A percentile compares a stretch with the other conserved stretches of the same genome.
Conservation (phyloP, 2,888 invertebrate genomes). For the Apodemia zela region DNA sequence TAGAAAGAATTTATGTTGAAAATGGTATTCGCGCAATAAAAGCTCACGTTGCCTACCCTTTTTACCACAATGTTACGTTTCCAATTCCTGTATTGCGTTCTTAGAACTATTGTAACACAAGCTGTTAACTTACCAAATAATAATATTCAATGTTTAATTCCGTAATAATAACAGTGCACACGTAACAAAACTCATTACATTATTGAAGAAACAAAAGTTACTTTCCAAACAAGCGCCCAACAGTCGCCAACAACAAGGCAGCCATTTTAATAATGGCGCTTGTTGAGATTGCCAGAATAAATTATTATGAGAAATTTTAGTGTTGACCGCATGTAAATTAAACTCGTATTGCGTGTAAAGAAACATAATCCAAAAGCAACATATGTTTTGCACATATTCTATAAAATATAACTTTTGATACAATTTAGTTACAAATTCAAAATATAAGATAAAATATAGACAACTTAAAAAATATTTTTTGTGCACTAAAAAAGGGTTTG, state of each 20-base stretch:
- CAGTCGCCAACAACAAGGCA: slow-evolving; percentile 77
- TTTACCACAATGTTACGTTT: slow-evolving; percentile 32
- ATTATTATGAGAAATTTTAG: slow-evolving; percentile 17
- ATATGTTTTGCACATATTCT: neutral
- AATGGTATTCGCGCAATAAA: slow-evolving; percentile 1
- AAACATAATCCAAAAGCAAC: neutral
- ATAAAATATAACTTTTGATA: neutral
- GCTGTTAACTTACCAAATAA: slow-evolving; percentile 47
- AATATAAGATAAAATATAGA: neutral
- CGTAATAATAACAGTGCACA: slow-evolving; percentile 39
- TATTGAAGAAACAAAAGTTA: slow-evolving; percentile 66
- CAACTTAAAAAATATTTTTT: neutral
- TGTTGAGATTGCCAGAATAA: slow-evolving; percentile 36
- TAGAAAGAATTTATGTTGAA: neutral
- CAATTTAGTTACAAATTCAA: neutral
- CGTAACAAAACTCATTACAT: slow-evolving; percentile 54
- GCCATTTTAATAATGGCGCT: slow-evolving; percentile 72
- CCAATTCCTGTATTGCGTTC: slow-evolving; percentile 9
- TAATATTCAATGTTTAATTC: slow-evolving; percentile 42
- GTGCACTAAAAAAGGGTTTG: neutral
- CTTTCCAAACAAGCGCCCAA: slow-evolving; percentile 71
- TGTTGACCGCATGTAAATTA: slow-evolving; percentile 28
- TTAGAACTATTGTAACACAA: neutral
- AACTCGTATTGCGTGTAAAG: neutral
- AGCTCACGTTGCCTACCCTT: slow-evolving; percentile 55